Conservation (phyloP, 2,797 vertebrate species). For the Tolypeutes matacus region DNA sequence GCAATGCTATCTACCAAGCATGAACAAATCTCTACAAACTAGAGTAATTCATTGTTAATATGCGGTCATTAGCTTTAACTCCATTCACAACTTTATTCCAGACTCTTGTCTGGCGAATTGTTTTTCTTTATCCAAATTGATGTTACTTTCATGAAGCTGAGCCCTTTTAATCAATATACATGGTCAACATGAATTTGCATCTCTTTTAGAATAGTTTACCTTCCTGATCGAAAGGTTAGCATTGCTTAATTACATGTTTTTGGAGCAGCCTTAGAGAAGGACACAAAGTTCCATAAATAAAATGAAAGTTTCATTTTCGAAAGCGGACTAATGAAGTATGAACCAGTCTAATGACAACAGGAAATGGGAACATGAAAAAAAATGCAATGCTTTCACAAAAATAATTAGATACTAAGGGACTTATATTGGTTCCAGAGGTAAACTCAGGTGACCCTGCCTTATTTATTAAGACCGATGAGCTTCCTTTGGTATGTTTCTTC, state of each 20-base stretch:
- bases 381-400: conserved; percentile 80
- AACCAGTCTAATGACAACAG: conserved; percentile 81
- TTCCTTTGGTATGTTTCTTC: conserved; percentile 83
- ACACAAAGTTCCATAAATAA: conserved; percentile 76
- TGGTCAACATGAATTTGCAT: neutral
- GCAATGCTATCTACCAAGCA: conserved; percentile 52
- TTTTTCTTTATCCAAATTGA: conserved; percentile 67
- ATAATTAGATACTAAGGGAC: conserved; percentile 90
- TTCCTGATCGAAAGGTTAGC: conserved; percentile 74
- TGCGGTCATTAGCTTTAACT: conserved; percentile 32
- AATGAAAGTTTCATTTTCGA: conserved; percentile 84
- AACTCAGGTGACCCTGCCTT: conserved; percentile 86
- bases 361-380: conserved; percentile 80
- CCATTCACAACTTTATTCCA: neutral
- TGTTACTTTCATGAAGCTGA: conserved; percentile 66
- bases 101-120: conserved; percentile 32
- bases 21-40: conserved; percentile 63
- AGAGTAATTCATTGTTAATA: conserved; percentile 63
- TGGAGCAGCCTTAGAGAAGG: conserved; percentile 72
- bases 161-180: conserved; percentile 42
- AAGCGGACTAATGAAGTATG: conserved; percentile 84
- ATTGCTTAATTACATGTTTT: conserved; percentile 74
- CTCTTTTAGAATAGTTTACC: neutral
- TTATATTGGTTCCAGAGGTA: conserved; percentile 84
- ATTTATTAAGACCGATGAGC: conserved; percentile 88